phyloP scores from a whole-genome alignment of 2,888 invertebrate species.

The Atherix ibis region DNA sequence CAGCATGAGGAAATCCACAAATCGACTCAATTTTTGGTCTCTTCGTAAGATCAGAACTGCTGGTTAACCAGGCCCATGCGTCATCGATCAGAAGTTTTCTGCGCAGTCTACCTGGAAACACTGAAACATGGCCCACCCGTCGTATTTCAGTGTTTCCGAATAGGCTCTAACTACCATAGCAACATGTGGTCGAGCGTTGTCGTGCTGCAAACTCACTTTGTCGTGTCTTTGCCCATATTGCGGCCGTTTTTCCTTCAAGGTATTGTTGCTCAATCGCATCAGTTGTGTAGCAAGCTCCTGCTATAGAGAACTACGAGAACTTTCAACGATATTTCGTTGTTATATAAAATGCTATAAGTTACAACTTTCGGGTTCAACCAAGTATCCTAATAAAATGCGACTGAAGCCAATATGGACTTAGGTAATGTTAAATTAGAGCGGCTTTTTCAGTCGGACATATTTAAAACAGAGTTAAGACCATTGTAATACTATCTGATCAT shows the following conservation, averaged over 20 bases:
- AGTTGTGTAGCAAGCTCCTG: too few relatives aligned
- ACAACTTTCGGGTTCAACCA: too few relatives aligned
- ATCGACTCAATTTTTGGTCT: background rate
- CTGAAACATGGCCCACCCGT: too few relatives aligned
- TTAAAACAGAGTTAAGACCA: too few relatives aligned
- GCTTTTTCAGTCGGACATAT: too few relatives aligned
- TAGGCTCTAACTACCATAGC: background rate
- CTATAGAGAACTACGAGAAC: too few relatives aligned
- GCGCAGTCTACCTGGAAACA: conserved; percentile 1
- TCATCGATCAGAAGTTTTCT: background rate
- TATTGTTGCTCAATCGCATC: background rate
- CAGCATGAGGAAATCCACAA: conserved; percentile 1
- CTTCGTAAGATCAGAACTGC: conserved; percentile 1
- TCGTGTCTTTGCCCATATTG: conserved; percentile 1
- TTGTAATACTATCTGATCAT: too few relatives aligned
- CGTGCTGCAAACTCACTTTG: conserved; percentile 2
- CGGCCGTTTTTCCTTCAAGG: conserved; percentile 1
- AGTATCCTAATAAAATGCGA: too few relatives aligned
- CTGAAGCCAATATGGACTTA: too few relatives aligned
- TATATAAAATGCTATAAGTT: too few relatives aligned
- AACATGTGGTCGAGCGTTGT: background rate
- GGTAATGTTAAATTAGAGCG: too few relatives aligned
- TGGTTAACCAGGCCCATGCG: background rate
- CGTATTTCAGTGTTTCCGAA: background rate
- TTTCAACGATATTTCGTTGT: too few relatives aligned